Conservation (phyloP, 2,888 invertebrate species). For the Anodontia alba region DNA sequence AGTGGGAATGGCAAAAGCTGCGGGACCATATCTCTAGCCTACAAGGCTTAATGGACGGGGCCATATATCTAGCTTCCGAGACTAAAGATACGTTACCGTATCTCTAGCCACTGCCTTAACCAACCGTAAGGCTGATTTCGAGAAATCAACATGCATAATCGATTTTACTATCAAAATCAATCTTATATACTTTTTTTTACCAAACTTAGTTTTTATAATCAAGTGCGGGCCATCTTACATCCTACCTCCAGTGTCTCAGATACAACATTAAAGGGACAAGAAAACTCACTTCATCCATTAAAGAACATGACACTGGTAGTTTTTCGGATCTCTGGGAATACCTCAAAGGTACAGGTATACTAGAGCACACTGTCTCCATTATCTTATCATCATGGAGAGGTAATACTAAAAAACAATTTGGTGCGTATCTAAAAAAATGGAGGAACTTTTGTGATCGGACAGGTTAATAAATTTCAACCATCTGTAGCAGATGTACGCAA, state of each 20-base stretch:
- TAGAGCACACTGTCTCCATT: slow-evolving; percentile 33
- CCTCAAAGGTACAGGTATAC: slow-evolving; percentile 26
- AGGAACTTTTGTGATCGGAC: slow-evolving; percentile 35
- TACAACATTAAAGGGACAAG: background rate
- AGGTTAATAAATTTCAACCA: slow-evolving; percentile 46
- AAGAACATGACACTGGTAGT: slow-evolving; percentile 36
- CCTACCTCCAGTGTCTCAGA: slow-evolving; percentile 3
- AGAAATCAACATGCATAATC: too few relatives aligned
- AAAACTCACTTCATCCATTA: background rate
- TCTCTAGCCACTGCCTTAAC: too few relatives aligned
- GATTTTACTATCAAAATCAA: too few relatives aligned
- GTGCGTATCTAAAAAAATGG: slow-evolving; percentile 49
- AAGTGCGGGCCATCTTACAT: slow-evolving; percentile 23
- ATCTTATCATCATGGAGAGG: slow-evolving; percentile 50
- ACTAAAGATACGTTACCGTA: too few relatives aligned
- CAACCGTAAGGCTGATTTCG: too few relatives aligned
- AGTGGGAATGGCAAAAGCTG: too few relatives aligned
- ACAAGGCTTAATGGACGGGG: too few relatives aligned
- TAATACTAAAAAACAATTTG: slow-evolving; percentile 44
- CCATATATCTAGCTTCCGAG: too few relatives aligned
- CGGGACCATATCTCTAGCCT: too few relatives aligned
- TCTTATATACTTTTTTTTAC: too few relatives aligned
- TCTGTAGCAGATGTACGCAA: slow-evolving; percentile 30
- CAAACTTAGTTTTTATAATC: too few relatives aligned
- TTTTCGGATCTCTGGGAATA: slow-evolving; percentile 42